A percentile compares a stretch with the other conserved stretches of the same genome.
Conservation (phyloP, 2,113 vertebrate genomes). For the Ptyas mucosa region DNA sequence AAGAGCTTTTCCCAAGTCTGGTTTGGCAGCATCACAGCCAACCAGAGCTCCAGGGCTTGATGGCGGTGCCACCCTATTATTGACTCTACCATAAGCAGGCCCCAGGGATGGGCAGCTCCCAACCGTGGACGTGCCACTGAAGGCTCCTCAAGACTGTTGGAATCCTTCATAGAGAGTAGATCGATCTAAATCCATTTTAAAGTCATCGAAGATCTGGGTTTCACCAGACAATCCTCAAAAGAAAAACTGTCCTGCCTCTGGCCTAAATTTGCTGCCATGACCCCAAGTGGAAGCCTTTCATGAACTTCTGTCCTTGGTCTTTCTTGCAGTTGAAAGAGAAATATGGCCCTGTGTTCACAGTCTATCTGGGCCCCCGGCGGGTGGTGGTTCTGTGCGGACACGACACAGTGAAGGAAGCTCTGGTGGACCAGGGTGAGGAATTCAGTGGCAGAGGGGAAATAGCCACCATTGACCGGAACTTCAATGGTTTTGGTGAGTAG, state of each 20-base stretch:
- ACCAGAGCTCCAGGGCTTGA: neutral
- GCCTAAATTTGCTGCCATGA: neutral
- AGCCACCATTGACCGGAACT: conserved; percentile 58
- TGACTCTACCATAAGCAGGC: neutral
- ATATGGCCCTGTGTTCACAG: conserved; percentile 63
- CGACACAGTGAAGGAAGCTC: conserved; percentile 63
- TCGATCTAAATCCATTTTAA: neutral
- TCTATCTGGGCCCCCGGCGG: conserved; percentile 59
- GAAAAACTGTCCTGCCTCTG: neutral
- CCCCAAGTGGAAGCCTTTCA: neutral
- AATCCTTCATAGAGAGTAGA: neutral
- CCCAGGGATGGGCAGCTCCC: neutral
- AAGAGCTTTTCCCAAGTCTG: neutral
- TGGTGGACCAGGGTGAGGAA: conserved; percentile 59
- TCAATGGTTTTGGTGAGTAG: conserved; percentile 62
- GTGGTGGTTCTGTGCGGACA: conserved; percentile 66
- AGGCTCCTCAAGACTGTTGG: neutral
- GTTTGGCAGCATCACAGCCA: neutral
- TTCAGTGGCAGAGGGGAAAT: conserved; percentile 65
- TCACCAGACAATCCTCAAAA: neutral
- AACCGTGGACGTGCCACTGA: neutral
- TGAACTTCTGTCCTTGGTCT: neutral
- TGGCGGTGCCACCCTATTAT: neutral
- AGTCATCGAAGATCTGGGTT: too few species aligned
- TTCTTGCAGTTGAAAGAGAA: conserved; percentile 57